A percentile compares a stretch with the other conserved stretches of the same genome.
These are phyloP conservation scores for Apodemus agrarius DNA, from an alignment of 2,797 vertebrate genomes.

Conservation along the genomic window DNA sequence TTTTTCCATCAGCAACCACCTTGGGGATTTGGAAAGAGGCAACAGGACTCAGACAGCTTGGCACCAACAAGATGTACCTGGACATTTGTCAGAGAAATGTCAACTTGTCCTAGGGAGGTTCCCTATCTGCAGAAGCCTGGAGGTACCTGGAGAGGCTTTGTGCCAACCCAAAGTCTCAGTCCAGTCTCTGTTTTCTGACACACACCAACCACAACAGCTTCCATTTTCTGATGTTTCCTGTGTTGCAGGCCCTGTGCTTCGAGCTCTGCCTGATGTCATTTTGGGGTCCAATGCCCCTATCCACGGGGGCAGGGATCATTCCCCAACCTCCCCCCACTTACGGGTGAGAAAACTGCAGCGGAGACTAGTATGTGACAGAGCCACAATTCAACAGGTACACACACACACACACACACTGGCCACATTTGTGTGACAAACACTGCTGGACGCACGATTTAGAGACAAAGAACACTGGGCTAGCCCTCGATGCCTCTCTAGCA, in stretches of 20 bases:
- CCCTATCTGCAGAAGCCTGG: slow-evolving; percentile 62
- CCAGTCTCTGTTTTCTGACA: background rate
- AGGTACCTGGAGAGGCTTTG: background rate
- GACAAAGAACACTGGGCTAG: background rate
- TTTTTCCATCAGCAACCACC: background rate
- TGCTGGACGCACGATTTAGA: background rate
- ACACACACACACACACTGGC: too few species aligned
- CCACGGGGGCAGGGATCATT: background rate
- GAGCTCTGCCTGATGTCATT: background rate
- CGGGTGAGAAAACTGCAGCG: background rate
- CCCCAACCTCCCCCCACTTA: background rate
- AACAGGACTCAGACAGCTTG: slow-evolving; percentile 70
- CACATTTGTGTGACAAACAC: background rate
- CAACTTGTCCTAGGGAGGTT: slow-evolving; percentile 55
- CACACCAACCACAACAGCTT: background rate
- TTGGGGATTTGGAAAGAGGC: slow-evolving; percentile 60
- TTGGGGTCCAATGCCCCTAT: background rate
- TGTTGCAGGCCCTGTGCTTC: background rate
- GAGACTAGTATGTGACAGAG: background rate
- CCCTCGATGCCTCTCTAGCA: background rate
- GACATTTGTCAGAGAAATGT: slow-evolving; percentile 60
- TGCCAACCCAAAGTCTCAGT: slow-evolving; percentile 31
- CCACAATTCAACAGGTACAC: background rate
- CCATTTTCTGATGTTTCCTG: background rate
- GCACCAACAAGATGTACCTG: slow-evolving; percentile 68